Evolutionary conservation across 2,888 invertebrate species (phyloP).

Genomic region (Drosophila setosimentum): DNA sequence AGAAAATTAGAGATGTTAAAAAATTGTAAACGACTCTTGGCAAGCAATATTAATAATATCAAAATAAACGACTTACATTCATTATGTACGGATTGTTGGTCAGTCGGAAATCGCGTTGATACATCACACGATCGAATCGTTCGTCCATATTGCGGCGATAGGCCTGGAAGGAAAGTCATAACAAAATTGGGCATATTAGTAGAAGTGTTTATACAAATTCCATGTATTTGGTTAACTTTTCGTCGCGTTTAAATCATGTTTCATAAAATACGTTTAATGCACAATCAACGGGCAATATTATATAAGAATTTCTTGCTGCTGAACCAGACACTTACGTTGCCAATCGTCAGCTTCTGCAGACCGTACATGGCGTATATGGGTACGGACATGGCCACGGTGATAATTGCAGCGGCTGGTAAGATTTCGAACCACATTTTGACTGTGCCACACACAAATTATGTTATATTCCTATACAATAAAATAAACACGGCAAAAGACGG

Average conservation of each 20-base stretch:
- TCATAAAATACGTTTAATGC: constrained; percentile 57
- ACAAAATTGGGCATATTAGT: constrained; percentile 4
- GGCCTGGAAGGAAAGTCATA: constrained; percentile 85
- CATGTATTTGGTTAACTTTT: constrained; percentile 4
- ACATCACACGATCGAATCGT: constrained; percentile 86
- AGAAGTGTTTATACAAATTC: constrained; percentile 5
- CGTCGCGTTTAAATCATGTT: constrained; percentile 60
- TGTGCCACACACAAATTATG: constrained; percentile 32
- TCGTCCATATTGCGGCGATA: constrained; percentile 87
- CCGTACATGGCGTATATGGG: constrained; percentile 88
- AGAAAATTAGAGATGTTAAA: constrained; percentile 5
- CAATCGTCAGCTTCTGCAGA: constrained; percentile 87
- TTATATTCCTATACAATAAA: constrained; percentile 28
- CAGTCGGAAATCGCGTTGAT: constrained; percentile 88
- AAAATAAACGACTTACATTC: constrained; percentile 85
- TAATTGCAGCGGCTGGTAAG: constrained; percentile 88
- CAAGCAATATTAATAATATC: constrained; percentile 3
- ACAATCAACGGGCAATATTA: constrained; percentile 69
- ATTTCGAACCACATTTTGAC: constrained; percentile 90
- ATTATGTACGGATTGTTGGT: constrained; percentile 88
- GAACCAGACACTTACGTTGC: constrained; percentile 87
- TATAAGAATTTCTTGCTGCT: constrained; percentile 76
- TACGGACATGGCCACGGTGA: constrained; percentile 87
- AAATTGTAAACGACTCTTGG: neutral
- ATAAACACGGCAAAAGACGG: constrained; percentile 38